These are phyloP conservation scores for Petrophora chlorosata DNA, from an alignment of 2,888 invertebrate species.

Conservation along the genomic window DNA sequence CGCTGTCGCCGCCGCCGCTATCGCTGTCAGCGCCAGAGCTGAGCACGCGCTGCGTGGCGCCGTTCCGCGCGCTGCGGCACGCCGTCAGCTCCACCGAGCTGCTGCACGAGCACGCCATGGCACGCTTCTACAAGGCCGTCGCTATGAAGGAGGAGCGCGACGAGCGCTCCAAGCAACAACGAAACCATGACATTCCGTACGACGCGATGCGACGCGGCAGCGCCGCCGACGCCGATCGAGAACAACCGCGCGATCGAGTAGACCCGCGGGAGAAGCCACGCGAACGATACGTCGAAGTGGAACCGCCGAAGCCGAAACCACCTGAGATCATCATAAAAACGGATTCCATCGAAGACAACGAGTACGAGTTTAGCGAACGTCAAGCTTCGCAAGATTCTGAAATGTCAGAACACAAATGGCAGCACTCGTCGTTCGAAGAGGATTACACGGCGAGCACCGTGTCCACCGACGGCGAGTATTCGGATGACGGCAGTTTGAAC, in stretches of 20 bases:
- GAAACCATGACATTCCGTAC: slow-evolving; percentile 68
- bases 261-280: slow-evolving; percentile 10
- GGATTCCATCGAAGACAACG: slow-evolving; percentile 62
- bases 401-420: slow-evolving; percentile 72
- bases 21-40: slow-evolving; percentile 93
- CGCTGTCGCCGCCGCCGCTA: slow-evolving; percentile 89
- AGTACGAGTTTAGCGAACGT: slow-evolving; percentile 52
- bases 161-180: slow-evolving; percentile 43
- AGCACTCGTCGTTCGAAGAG: slow-evolving; percentile 79
- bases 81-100: slow-evolving; percentile 93
- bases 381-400: slow-evolving; percentile 61
- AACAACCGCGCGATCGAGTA: slow-evolving; percentile 32
- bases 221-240: slow-evolving; percentile 34
- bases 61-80: slow-evolving; percentile 85
- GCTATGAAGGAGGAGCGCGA: slow-evolving; percentile 87
- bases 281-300: background rate
- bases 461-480: slow-evolving; percentile 76
- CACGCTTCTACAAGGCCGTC: slow-evolving; percentile 90
- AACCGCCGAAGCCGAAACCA: slow-evolving; percentile 36
- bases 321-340: slow-evolving; percentile 65
- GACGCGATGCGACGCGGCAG: slow-evolving; percentile 44
- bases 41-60: slow-evolving; percentile 75
- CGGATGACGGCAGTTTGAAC: slow-evolving; percentile 70
- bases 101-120: slow-evolving; percentile 92
- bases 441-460: slow-evolving; percentile 87